Evolutionary conservation across 1,140 invertebrate species (phyloP).

Genomic region (Zelostemma sp.): DNA sequence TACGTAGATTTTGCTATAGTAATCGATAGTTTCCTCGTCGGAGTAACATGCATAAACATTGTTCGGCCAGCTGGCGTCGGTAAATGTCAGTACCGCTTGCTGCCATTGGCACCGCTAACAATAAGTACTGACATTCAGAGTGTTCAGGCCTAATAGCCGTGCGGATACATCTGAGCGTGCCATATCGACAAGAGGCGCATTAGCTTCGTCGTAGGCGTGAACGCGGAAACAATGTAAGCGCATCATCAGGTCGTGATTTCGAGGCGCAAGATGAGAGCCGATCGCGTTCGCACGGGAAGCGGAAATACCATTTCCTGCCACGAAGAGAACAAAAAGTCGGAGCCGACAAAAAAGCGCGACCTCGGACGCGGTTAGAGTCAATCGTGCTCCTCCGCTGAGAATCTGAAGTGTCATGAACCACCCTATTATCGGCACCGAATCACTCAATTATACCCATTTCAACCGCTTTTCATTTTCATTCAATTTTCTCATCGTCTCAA

Average conservation of each 20-base stretch:
- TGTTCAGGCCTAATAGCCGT: not conserved
- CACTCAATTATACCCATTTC: no score
- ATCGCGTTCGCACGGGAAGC: constrained; percentile 3
- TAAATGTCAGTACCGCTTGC: not conserved
- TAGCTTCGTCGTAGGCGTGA: not conserved
- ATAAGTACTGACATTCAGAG: not conserved
- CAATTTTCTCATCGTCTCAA: no score
- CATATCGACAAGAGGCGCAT: not conserved
- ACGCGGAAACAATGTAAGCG: not conserved
- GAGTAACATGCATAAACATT: not conserved
- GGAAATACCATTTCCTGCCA: not conserved
- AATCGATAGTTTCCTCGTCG: not conserved
- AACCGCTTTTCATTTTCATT: no score
- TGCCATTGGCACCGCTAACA: not conserved
- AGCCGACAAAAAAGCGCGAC: not conserved
- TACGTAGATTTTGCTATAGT: not conserved
- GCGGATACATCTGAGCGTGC: not conserved
- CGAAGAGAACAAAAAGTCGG: not conserved
- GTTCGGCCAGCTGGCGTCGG: not conserved
- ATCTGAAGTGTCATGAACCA: not conserved
- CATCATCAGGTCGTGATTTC: not conserved
- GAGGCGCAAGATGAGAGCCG: not conserved
- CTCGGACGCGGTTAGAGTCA: not conserved
- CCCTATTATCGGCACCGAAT: no score
- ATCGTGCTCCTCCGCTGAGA: not conserved